phyloP scores from a whole-genome alignment of 1,140 invertebrate species.

The Panagrolaimus sp. region DNA sequence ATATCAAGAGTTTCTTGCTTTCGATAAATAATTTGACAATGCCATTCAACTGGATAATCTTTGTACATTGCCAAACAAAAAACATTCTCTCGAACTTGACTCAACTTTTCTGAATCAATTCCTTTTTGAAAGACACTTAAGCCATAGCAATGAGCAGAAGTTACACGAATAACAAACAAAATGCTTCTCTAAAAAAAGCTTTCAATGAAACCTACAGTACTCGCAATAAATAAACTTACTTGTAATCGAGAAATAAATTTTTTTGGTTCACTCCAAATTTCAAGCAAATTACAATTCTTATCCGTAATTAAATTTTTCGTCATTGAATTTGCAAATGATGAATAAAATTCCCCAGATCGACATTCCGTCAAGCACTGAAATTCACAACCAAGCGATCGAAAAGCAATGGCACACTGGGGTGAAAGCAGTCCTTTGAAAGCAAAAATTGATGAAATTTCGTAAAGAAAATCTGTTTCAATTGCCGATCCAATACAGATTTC shows the following conservation, averaged over 20 bases:
- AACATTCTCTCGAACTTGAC: slow-evolving; percentile 19
- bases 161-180: slow-evolving; percentile 29
- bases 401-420: slow-evolving; percentile 30
- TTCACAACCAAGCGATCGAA: slow-evolving; percentile 33
- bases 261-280: slow-evolving; percentile 23
- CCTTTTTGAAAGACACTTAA: slow-evolving; percentile 28
- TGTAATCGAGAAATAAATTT: slow-evolving; percentile 13
- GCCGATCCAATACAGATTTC: slow-evolving; percentile 12
- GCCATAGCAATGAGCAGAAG: slow-evolving; percentile 28
- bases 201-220: not conserved
- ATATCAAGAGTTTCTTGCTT: slow-evolving; percentile 26
- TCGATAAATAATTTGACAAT: slow-evolving; percentile 19
- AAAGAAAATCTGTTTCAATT: not conserved
- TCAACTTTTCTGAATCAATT: slow-evolving; percentile 21
- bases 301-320: slow-evolving; percentile 29
- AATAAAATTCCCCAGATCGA: slow-evolving; percentile 9
- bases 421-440: slow-evolving; percentile 32
- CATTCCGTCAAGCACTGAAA: slow-evolving; percentile 35
- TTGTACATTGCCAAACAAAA: slow-evolving; percentile 33
- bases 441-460: slow-evolving; percentile 31
- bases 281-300: slow-evolving; percentile 20
- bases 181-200: slow-evolving; percentile 28
- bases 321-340: slow-evolving; percentile 16
- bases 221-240: slow-evolving; percentile 17
- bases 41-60: slow-evolving; percentile 21